Conservation (phyloP, 2,888 invertebrate genomes). For the Thyatira batis region DNA sequence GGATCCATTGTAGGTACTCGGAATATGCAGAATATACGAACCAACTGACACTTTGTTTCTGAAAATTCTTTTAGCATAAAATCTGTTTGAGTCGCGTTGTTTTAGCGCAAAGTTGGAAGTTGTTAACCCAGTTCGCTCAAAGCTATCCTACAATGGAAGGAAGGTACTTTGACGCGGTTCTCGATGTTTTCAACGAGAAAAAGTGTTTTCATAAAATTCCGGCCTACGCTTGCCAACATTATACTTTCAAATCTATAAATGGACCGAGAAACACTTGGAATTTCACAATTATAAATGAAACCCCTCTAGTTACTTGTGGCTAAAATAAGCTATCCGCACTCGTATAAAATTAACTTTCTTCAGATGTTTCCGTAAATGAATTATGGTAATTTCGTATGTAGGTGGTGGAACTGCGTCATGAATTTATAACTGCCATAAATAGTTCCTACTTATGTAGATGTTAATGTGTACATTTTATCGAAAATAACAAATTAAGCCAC, state of each 20-base stretch:
- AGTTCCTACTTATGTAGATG: background rate
- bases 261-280: conserved; percentile 8
- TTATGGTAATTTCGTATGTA: background rate
- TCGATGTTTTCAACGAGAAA: conserved; percentile 34
- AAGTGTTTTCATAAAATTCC: conserved; percentile 24
- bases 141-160: conserved; percentile 29
- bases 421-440: background rate
- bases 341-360: background rate
- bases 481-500: no score
- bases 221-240: conserved; percentile 26
- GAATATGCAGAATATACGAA: background rate
- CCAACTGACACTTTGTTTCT: conserved; percentile 10
- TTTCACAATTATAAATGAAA: background rate
- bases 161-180: conserved; percentile 10
- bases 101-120: conserved; percentile 23
- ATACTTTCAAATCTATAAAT: conserved; percentile 15
- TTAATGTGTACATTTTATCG: no score
- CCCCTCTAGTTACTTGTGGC: background rate
- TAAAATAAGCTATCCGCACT: background rate
- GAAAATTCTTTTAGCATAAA: conserved; percentile 18
- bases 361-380: background rate
- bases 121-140: conserved; percentile 34
- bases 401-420: background rate
- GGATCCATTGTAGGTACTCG: background rate
- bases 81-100: conserved; percentile 26